phyloP scores from a whole-genome alignment of 2,888 invertebrate species.

The Tethea ocularis region DNA sequence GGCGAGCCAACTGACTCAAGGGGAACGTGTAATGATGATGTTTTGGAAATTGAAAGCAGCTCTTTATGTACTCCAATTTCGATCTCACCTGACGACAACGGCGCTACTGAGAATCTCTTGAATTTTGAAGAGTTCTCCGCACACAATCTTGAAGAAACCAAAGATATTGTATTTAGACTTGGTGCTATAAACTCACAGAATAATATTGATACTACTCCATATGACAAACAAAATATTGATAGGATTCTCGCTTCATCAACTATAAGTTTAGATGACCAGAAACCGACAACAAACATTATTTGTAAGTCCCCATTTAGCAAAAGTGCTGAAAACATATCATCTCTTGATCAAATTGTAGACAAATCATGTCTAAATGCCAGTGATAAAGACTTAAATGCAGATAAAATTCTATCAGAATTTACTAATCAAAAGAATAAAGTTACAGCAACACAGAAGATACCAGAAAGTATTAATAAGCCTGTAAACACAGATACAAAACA shows the following conservation, averaged over 20 bases:
- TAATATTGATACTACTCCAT: slow-evolving; percentile 15
- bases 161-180: slow-evolving; percentile 28
- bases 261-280: slow-evolving; percentile 58
- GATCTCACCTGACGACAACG: slow-evolving; percentile 39
- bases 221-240: slow-evolving; percentile 25
- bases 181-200: slow-evolving; percentile 18
- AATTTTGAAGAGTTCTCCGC: slow-evolving; percentile 31
- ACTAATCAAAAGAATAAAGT: slow-evolving; percentile 61
- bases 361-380: slow-evolving; percentile 34
- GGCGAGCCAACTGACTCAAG: slow-evolving; percentile 13
- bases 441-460: slow-evolving; percentile 61
- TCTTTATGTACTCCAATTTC: slow-evolving; percentile 41
- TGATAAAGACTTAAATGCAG: slow-evolving; percentile 55
- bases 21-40: slow-evolving; percentile 20
- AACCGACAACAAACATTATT: slow-evolving; percentile 33
- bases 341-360: slow-evolving; percentile 29
- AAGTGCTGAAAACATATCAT: slow-evolving; percentile 69
- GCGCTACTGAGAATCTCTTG: slow-evolving; percentile 26
- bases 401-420: slow-evolving; percentile 65
- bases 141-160: slow-evolving; percentile 30
- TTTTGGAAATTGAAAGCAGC: slow-evolving; percentile 34
- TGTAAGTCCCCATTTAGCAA: slow-evolving; percentile 55
- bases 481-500: slow-evolving; percentile 46
- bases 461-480: slow-evolving; percentile 38
- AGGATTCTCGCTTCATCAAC: slow-evolving; percentile 58